Conservation (phyloP, 2,888 invertebrate genomes). For the Chrysomela aeneicollis region DNA sequence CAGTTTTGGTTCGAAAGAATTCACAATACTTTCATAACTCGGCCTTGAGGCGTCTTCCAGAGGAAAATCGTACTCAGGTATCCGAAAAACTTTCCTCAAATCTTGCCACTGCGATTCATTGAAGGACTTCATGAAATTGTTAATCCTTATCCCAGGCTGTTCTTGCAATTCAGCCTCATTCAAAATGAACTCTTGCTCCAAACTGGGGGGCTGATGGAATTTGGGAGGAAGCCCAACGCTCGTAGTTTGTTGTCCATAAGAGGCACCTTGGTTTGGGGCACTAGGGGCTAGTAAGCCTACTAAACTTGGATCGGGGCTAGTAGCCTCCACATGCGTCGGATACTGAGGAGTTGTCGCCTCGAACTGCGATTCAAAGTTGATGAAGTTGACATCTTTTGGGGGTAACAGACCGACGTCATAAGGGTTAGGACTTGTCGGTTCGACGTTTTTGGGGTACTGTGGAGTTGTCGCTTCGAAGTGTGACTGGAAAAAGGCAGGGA, state of each 20-base stretch:
- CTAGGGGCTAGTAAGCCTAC: conserved; percentile 41
- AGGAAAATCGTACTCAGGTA: conserved; percentile 61
- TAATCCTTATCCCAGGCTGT: conserved; percentile 35
- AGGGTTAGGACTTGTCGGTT: conserved; percentile 38
- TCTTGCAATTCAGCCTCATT: conserved; percentile 30
- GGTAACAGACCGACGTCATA: conserved; percentile 45
- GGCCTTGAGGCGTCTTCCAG: conserved; percentile 56
- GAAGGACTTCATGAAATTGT: conserved; percentile 46
- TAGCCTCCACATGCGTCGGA: conserved; percentile 46
- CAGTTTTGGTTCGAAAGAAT: conserved; percentile 55
- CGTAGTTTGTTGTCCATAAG: conserved; percentile 16
- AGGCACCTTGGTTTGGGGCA: conserved; percentile 4
- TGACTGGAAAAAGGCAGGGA: conserved; percentile 38
- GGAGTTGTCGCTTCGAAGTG: conserved; percentile 50
- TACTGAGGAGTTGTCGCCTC: conserved; percentile 48
- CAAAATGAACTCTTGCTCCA: conserved; percentile 42
- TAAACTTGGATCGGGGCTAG: conserved; percentile 42
- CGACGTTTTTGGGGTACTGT: conserved; percentile 45
- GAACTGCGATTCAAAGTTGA: conserved; percentile 46
- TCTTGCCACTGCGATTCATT: conserved; percentile 53
- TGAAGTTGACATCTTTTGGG: conserved; percentile 28
- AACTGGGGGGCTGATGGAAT: conserved; percentile 47
- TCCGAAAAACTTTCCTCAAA: conserved; percentile 55
- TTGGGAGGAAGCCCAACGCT: conserved; percentile 39
- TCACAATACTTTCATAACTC: conserved; percentile 56